Conservation (phyloP, 2,113 vertebrate species). For the Phyllostomus hastatus region DNA sequence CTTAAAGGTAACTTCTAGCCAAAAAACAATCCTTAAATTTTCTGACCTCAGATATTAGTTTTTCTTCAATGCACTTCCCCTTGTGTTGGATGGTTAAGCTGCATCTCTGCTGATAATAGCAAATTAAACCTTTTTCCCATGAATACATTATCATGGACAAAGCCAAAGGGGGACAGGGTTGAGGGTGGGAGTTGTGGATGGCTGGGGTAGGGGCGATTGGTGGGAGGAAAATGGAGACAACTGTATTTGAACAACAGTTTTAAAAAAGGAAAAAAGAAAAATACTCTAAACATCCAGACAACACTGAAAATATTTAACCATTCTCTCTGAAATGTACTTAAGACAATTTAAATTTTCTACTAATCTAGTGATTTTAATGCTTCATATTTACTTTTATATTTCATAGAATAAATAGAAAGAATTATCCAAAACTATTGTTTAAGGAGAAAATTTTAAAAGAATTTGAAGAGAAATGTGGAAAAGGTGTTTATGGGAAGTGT, state of each 20-base stretch:
- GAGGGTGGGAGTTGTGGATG: too few species aligned
- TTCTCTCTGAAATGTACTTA: slow-evolving; percentile 5
- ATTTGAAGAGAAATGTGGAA: background rate
- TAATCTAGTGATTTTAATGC: background rate
- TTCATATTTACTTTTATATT: slow-evolving; percentile 18
- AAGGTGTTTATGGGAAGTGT: background rate
- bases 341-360: background rate
- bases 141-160: background rate
- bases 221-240: too few species aligned
- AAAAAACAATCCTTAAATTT: background rate
- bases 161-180: too few species aligned
- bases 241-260: too few species aligned
- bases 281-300: background rate
- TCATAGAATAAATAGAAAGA: slow-evolving; percentile 11
- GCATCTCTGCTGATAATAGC: background rate
- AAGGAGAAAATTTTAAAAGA: background rate
- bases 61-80: background rate
- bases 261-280: background rate
- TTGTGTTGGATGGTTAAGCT: background rate
- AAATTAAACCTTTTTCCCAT: background rate
- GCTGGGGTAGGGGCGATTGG: too few species aligned
- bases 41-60: background rate
- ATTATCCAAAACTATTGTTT: slow-evolving; percentile 9
- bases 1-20: slow-evolving; percentile 13
- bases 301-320: background rate